Base-by-base conservation (phyloP, 2,113 vertebrate species). In the Pollachius pollachius region DNA sequence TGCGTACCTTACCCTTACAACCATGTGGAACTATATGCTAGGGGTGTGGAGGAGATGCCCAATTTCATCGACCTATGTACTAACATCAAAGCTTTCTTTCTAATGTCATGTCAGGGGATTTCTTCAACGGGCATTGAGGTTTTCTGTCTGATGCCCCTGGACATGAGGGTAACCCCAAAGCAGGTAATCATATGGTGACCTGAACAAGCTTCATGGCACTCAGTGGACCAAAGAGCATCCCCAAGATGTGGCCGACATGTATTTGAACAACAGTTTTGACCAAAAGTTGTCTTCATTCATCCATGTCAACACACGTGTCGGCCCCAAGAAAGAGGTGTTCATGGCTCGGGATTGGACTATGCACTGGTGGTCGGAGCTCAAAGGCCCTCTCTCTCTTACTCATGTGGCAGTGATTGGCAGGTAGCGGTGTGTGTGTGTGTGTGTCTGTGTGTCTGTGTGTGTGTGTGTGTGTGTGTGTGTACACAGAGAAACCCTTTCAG, bases 401-500 rank as follows among this genome's bases (percentile, higher is more conserved):
- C 87, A 88, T 81, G 77, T 87, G 87, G 84, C 84, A 88, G 78
- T 86, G 89, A 89, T 85, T 90, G 87, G 79, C 71, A 65, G 71
- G 68, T 58, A 68, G 68, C 69, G 65, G 75, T 23, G 68, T 70
- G 18, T 30, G 23, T 67, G 27, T 37, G 63, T 25, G 27, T 37
- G 63, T 64, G 27, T 17, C 18, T 19, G 4, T 52, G 41, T 48
- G 41, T 48, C 8, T 48, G 41, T 48, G 41, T 48, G 41, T 48
- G 41, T 48, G 41, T 48, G 62, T 59, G 68, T 23, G 27, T 37
- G 63, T 25, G 27, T n/a, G 63, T 41, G 27, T 7, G 41, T 19
- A 78, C 80, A 88, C 88, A 90, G 88, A 88, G 88, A 74, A 72
- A 82, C 78, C 84, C 85, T 85, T 88, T 90, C 85, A 90, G 75